Evolutionary conservation across 2,113 vertebrate species (phyloP).

Genomic region (Halcyon malimbica): DNA sequence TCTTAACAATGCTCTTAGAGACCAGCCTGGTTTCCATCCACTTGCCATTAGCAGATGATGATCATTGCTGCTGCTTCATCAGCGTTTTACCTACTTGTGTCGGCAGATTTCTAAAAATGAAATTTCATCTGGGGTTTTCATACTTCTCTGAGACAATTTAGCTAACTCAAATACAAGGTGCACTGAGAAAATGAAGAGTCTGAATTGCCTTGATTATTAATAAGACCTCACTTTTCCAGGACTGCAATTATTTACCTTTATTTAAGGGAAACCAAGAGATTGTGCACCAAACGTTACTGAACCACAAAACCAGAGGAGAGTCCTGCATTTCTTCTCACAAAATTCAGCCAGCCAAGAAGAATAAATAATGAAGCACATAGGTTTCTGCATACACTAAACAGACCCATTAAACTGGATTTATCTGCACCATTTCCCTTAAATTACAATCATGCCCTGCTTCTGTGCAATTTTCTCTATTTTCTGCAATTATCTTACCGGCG

Average conservation of each 20-base stretch:
- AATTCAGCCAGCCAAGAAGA: slow-evolving; percentile 67
- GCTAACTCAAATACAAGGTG: not conserved
- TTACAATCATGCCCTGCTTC: slow-evolving; percentile 61
- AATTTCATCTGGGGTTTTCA: not conserved
- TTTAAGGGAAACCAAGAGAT: not conserved
- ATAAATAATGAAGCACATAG: slow-evolving; percentile 65
- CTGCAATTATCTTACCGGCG: slow-evolving; percentile 53
- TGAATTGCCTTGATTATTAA: slow-evolving; percentile 2
- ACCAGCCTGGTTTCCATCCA: not conserved
- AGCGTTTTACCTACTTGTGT: not conserved
- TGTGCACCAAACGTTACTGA: not conserved
- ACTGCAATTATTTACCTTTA: slow-evolving; percentile 32
- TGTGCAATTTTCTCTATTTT: slow-evolving; percentile 69
- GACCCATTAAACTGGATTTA: slow-evolving; percentile 79
- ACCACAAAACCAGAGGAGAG: slow-evolving; percentile 29
- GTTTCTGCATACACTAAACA: slow-evolving; percentile 66
- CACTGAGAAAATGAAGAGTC: not conserved
- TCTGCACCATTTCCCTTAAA: slow-evolving; percentile 82
- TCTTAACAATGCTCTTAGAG: not conserved
- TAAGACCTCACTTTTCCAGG: slow-evolving; percentile 34
- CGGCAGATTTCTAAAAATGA: not conserved
- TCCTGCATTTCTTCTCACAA: slow-evolving; percentile 37
- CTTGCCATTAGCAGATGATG: not conserved
- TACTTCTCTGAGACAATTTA: not conserved
- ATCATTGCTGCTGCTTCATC: not conserved